These are phyloP conservation scores for Dendroctonus valens DNA, from an alignment of 1,140 invertebrate genomes.

Conservation along the genomic window DNA sequence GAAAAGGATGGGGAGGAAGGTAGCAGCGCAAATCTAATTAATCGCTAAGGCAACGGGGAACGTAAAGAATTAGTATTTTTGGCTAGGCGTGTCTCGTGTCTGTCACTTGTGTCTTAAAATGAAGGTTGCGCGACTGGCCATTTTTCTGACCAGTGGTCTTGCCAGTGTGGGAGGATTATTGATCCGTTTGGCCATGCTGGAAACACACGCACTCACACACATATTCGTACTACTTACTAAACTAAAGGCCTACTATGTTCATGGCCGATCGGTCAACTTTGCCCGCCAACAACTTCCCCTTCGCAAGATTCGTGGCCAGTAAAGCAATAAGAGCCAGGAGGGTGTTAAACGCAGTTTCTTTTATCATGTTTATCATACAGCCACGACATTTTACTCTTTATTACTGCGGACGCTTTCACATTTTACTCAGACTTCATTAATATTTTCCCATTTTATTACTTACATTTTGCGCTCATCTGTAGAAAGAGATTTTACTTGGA, in stretches of 20 bases:
- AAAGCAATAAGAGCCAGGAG: conserved; percentile 18
- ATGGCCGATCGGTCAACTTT: conserved; percentile 22
- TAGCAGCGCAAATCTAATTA: conserved; percentile 36
- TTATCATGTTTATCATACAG: not conserved
- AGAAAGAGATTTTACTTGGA: too few species aligned
- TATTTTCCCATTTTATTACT: too few species aligned
- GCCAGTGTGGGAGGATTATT: conserved; percentile 49
- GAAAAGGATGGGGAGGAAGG: conserved; percentile 29
- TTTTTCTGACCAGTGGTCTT: conserved; percentile 50
- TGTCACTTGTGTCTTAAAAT: conserved; percentile 47
- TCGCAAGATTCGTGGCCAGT: conserved; percentile 22
- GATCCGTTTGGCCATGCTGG: conserved; percentile 44
- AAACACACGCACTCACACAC: conserved; percentile 44
- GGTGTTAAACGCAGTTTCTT: conserved; percentile 1
- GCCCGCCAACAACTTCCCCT: conserved; percentile 11
- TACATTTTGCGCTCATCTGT: too few species aligned
- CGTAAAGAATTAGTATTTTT: conserved; percentile 39
- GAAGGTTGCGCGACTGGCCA: conserved; percentile 49
- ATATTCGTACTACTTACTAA: conserved; percentile 38
- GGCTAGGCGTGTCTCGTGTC: conserved; percentile 45
- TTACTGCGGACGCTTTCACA: too few species aligned
- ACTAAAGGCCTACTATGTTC: conserved; percentile 31
- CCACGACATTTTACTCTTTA: too few species aligned
- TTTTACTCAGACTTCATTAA: too few species aligned
- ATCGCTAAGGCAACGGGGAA: conserved; percentile 37